These are phyloP conservation scores for Bothrops jararaca DNA, from an alignment of 2,113 vertebrate species.

Conservation along the genomic window DNA sequence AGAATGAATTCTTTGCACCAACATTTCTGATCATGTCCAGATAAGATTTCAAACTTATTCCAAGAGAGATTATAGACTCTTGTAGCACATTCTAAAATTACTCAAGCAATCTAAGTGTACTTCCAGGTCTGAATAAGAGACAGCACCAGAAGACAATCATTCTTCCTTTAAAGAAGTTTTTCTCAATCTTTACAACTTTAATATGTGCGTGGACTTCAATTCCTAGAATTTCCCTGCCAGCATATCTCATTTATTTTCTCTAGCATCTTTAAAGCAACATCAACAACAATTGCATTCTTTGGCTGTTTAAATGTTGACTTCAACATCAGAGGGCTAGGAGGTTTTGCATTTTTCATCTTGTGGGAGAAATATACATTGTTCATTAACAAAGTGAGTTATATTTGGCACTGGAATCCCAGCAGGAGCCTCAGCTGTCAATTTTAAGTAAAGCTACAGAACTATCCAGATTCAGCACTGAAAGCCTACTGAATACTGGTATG, in stretches of 20 bases:
- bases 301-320: neutral
- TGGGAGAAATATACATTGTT: neutral
- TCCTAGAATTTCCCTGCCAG: neutral
- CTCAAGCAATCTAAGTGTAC: neutral
- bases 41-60: neutral
- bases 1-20: neutral
- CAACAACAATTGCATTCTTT: neutral
- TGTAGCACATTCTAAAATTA: neutral
- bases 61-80: neutral
- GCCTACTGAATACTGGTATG: neutral
- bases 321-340: neutral
- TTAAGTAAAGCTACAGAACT: neutral
- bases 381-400: neutral
- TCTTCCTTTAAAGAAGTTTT: neutral
- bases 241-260: neutral
- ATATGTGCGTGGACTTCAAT: neutral
- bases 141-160: neutral
- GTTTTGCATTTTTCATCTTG: neutral
- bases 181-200: neutral
- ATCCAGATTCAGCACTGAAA: neutral
- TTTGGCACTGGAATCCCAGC: neutral
- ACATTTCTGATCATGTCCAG: neutral
- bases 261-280: neutral
- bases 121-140: neutral
- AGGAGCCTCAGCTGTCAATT: neutral